Conservation (phyloP, 2,797 vertebrate species). For the Monodelphis domestica region DNA sequence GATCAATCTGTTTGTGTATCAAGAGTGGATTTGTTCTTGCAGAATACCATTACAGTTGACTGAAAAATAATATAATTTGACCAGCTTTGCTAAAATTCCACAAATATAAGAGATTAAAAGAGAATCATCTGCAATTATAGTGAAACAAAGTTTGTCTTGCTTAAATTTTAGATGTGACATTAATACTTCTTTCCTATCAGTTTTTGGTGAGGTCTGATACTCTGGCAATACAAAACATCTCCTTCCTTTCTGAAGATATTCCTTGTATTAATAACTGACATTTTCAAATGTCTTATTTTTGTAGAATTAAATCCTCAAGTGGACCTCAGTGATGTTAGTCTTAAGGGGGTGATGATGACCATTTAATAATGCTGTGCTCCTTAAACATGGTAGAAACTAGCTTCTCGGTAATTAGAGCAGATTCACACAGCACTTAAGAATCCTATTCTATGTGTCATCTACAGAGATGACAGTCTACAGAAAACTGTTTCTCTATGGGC, state of each 20-base stretch:
- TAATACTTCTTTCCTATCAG: neutral
- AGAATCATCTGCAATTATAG: neutral
- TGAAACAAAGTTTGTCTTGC: neutral
- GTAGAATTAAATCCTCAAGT: slow-evolving; percentile 50
- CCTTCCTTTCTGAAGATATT: slow-evolving; percentile 13
- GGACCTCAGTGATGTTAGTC: slow-evolving; percentile 4
- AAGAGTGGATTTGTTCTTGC: neutral
- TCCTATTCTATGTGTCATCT: slow-evolving; percentile 60
- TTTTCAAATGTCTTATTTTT: slow-evolving; percentile 69
- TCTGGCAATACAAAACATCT: neutral
- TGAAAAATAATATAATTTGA: neutral
- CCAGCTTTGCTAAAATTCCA: neutral
- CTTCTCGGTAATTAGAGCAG: slow-evolving; percentile 66
- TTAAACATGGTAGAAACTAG: slow-evolving; percentile 31
- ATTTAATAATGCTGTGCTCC: slow-evolving; percentile 8
- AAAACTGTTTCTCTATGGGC: slow-evolving; percentile 51
- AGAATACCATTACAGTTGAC: neutral
- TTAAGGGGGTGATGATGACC: slow-evolving; percentile 40
- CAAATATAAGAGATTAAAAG: neutral
- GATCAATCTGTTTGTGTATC: neutral
- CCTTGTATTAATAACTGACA: slow-evolving; percentile 23
- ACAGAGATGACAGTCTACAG: slow-evolving; percentile 45
- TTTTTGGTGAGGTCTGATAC: neutral
- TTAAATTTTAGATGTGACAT: neutral
- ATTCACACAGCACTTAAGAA: slow-evolving; percentile 64